Evolutionary conservation across 35 echinoderm and acorn worm genomes (phyloP).

Genomic region (Anneissia japonica): DNA sequence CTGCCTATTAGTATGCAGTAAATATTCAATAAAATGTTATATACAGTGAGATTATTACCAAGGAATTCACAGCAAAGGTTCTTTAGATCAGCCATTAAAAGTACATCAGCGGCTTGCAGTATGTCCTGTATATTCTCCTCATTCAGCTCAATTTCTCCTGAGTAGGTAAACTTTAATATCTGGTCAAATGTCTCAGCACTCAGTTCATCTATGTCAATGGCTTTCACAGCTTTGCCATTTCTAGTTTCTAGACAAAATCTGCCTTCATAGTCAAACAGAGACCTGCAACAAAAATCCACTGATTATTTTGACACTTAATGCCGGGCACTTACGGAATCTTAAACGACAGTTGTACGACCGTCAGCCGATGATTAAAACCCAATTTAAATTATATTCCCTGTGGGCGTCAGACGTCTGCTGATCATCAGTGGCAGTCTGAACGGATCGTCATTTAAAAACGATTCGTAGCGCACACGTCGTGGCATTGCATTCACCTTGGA

Average conservation of each 20-base stretch:
- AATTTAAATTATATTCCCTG: too few species aligned
- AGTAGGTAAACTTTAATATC: background rate
- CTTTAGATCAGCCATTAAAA: conserved; percentile 1
- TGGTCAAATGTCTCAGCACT: background rate
- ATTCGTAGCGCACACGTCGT: too few species aligned
- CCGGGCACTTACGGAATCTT: background rate
- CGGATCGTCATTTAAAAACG: too few species aligned
- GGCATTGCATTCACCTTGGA: too few species aligned
- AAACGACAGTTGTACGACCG: too few species aligned
- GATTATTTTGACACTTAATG: too few species aligned
- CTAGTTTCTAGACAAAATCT: background rate
- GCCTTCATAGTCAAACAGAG: conserved; percentile 4
- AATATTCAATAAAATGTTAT: too few species aligned
- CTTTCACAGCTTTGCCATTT: background rate
- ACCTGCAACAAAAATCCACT: too few species aligned
- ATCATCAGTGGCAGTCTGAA: too few species aligned
- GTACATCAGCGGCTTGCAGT: background rate
- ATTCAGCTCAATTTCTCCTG: background rate
- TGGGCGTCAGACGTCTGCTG: too few species aligned
- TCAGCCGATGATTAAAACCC: too few species aligned
- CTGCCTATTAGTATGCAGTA: too few species aligned
- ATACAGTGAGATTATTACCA: background rate
- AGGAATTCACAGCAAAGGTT: conserved; percentile 4
- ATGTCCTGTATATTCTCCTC: conserved; percentile 2
- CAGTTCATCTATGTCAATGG: background rate